Base-by-base conservation (phyloP, 2,888 invertebrate species). In the Heliconius sara region DNA sequence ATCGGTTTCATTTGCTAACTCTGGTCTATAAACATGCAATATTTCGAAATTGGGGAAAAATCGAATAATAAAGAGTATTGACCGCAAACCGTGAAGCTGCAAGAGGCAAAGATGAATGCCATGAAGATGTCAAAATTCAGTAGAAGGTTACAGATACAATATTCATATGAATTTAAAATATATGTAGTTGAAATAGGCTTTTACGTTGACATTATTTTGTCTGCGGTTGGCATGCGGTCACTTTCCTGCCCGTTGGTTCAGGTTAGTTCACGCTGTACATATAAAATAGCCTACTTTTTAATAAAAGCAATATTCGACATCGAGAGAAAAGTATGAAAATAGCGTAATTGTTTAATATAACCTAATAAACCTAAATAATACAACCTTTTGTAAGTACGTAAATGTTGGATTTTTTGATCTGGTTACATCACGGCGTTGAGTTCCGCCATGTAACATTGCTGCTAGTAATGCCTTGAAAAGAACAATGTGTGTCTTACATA, bases 151-250 rank as follows among this genome's bases (percentile, higher is more conserved):
- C 10, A 60, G n/a, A 60, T 9, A 57, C 22, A 57, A 57, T 22
- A 57, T 22, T 22, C 57, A 57, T 60, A 60, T 52, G 22, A n/a
- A 65, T 65, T 65, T 27, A 1, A 65, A 65, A 65, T 25, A 43
- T 68, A 13, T 43, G 7, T n/a, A 68, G 25, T 39, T n/a, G 43
- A 68, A 68, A 43, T 13, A 25, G 43, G 13, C n/a, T 43, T 66
- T 43, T 25, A 68, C 43, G 13, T 43, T 12, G 68, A 6, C 43
- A 68, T 13, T 4, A 68, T 25, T 68, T n/a, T 3, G 39, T 68
- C 68, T 68, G 68, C 13, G 12, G 39, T 43, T 68, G 68, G n/a
- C 68, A 68, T 43, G n/a, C 13, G 68, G 68, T 43, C 25, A n/a
- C 39, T 39, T 43, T 68, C 68, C 43, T 12, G 43, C 7, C n/a